phyloP scores from a whole-genome alignment of 2,888 invertebrate species.

The Aspidiotus rigidus region DNA sequence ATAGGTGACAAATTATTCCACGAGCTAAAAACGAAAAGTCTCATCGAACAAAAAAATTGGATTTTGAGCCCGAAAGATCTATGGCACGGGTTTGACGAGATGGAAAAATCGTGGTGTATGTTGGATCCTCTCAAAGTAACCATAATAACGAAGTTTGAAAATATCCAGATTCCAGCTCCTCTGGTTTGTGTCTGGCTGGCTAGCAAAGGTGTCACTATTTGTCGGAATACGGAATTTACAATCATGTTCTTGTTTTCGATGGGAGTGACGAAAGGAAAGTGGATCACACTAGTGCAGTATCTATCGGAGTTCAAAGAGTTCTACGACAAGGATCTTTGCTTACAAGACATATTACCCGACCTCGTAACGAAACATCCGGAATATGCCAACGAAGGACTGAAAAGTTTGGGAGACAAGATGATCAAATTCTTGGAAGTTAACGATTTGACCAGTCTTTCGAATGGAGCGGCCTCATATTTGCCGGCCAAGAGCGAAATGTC shows the following conservation, averaged over 20 bases:
- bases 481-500: neutral
- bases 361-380: neutral
- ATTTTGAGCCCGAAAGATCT: neutral
- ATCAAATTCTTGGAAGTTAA: neutral
- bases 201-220: neutral
- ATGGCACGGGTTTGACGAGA: neutral
- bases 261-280: neutral
- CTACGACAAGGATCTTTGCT: neutral
- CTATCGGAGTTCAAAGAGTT: neutral
- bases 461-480: neutral
- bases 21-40: neutral
- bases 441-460: neutral
- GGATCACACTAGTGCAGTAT: neutral
- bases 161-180: neutral
- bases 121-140: neutral
- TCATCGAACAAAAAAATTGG: neutral
- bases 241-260: neutral
- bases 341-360: neutral
- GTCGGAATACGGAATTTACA: neutral
- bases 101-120: neutral
- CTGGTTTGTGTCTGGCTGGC: neutral
- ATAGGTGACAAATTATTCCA: neutral
- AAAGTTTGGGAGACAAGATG: neutral
- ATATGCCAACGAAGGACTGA: neutral
- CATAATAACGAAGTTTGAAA: neutral